These are phyloP conservation scores for Hydraecia micacea DNA, from an alignment of 2,888 invertebrate species.

Conservation along the genomic window DNA sequence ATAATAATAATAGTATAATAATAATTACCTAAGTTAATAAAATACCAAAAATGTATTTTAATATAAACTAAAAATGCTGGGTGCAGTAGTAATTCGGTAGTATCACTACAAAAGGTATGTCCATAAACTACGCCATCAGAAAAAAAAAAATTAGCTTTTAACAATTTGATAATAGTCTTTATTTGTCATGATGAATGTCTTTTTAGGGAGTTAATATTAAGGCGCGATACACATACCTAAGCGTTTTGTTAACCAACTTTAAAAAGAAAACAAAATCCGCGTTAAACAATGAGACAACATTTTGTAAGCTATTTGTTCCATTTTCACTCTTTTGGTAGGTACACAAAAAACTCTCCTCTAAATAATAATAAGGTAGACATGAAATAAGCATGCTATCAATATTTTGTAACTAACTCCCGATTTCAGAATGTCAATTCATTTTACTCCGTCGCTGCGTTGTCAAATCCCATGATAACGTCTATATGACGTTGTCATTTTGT, in stretches of 20 bases:
- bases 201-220: neutral
- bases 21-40: slow-evolving; percentile 44
- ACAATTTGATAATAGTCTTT: neutral
- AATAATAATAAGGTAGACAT: neutral
- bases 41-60: slow-evolving; percentile 66
- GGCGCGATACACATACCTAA: no score
- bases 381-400: neutral
- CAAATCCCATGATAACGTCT: slow-evolving; percentile 4
- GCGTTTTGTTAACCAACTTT: neutral
- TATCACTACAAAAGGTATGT: slow-evolving; percentile 51
- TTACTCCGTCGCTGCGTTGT: neutral
- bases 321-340: neutral
- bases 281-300: neutral
- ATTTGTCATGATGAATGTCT: neutral
- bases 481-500: slow-evolving; percentile 13
- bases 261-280: neutral
- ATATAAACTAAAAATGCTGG: slow-evolving; percentile 61
- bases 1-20: slow-evolving; percentile 40
- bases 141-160: neutral
- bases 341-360: neutral
- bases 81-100: slow-evolving; percentile 48
- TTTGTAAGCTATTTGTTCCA: neutral
- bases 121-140: slow-evolving; percentile 57
- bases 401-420: neutral
- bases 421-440: neutral